A percentile compares a stretch with the other conserved stretches of the same genome.
Evolutionary conservation across 2,113 vertebrate genomes (phyloP).

Genomic region (Columba janthina): DNA sequence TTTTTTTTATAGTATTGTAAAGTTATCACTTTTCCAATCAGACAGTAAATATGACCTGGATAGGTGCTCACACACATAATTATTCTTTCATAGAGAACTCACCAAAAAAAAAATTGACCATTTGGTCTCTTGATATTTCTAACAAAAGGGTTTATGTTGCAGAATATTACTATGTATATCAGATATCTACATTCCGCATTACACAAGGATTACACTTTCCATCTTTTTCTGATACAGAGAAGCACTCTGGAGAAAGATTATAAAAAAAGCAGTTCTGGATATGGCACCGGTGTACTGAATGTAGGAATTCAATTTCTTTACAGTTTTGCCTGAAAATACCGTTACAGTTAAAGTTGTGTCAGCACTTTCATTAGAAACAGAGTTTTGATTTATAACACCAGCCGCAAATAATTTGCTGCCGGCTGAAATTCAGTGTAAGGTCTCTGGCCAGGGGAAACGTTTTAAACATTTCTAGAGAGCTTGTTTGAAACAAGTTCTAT

Average conservation of each 20-base stretch:
- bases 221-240: neutral
- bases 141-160: rapidly evolving
- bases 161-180: neutral
- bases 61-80: neutral
- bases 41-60: neutral
- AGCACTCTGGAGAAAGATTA: neutral
- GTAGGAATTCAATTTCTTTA: constrained; percentile 23
- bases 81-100: neutral
- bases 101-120: rapidly evolving
- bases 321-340: constrained; percentile 47
- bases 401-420: constrained; percentile 62
- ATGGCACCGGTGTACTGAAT: neutral
- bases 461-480: constrained; percentile 38
- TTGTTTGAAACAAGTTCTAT: constrained; percentile 1
- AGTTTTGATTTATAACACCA: constrained; percentile 73
- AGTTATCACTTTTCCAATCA: neutral
- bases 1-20: neutral
- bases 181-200: neutral
- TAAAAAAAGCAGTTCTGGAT: neutral
- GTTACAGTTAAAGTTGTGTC: constrained; percentile 72
- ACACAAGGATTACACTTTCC: neutral
- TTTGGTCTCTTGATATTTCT: neutral
- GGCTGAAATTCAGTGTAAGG: constrained; percentile 63
- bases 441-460: constrained; percentile 45
- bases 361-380: constrained; percentile 69